Base-by-base conservation (phyloP, 2,797 vertebrate species). In the Phalloptychus januarius region DNA sequence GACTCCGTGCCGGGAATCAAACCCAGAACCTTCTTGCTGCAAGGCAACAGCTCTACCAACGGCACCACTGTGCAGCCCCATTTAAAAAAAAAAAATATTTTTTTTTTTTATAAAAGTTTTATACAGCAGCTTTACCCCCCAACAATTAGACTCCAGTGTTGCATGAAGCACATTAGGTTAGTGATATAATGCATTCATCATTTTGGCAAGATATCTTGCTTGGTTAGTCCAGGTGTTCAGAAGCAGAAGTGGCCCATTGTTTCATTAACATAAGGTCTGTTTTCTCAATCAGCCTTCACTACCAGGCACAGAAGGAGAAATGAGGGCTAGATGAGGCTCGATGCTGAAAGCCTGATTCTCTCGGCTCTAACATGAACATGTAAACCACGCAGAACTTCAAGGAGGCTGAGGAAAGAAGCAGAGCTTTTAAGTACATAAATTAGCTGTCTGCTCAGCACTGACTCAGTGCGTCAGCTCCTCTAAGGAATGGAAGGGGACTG, bases 401-500 rank as follows among this genome's bases (percentile, higher is more conserved):
- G 84, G 81, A 81, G 74, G 77, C 12, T 56, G 58, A 11, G 71
- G 72, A 40, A 54, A 69, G 65, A 65, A 58, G 82, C 78, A 87
- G 89, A 88, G 86, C 88, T 89, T 88, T 90, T 85, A 86, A 86
- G 83, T 82, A 82, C 77, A 83, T 89, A 89, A 91, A 92, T 87
- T 79, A 91, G 87, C 82, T 83, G 74, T 78, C 85, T 88, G 75
- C 83, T 88, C 84, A 76, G 75, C 33, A 72, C 83, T 84, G 82
- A 87, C 79, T 86, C 84, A 77, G 80, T 79, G 80, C 46, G 75
- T 77, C 82, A 85, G 82, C 78, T 85, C 82, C 78, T 73, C 45
- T 0, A 36, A 78, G 86, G 78, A 81, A 79, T 75, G 12, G 67
- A 81, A 79, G 76, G 12, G 67, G 78, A 87, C 88, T 82, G 89